phyloP scores from a whole-genome alignment of 1,140 invertebrate genomes.

The Aphaenogaster floridana region DNA sequence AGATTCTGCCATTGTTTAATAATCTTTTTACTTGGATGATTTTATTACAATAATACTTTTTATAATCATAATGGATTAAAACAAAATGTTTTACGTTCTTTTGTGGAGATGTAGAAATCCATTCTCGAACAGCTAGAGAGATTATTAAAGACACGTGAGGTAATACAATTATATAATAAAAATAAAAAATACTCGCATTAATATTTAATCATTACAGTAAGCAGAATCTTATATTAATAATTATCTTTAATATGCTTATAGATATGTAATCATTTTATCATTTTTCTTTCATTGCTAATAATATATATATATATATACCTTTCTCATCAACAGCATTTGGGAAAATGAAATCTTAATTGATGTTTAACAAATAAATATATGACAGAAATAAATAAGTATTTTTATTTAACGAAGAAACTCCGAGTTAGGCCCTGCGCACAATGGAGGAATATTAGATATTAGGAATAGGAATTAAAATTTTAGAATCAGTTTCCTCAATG shows the following conservation, averaged over 20 bases:
- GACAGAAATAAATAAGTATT: neutral
- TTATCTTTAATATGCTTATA: neutral
- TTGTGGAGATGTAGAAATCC: neutral
- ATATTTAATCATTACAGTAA: constrained; percentile 10
- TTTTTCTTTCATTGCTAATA: neutral
- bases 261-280: neutral
- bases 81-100: neutral
- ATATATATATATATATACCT: too few relatives aligned
- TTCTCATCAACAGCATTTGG: neutral
- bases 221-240: neutral
- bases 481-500: too few relatives aligned
- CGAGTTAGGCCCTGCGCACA: neutral
- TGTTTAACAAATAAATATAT: neutral
- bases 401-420: neutral
- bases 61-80: neutral
- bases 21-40: neutral
- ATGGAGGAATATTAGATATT: too few relatives aligned
- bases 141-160: constrained; percentile 11
- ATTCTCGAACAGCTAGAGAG: neutral
- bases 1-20: neutral
- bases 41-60: too few relatives aligned
- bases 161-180: neutral
- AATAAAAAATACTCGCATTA: neutral
- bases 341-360: constrained; percentile 1
- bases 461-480: too few relatives aligned